Conservation (phyloP, 1,140 invertebrate genomes). For the Dryas iulia region DNA sequence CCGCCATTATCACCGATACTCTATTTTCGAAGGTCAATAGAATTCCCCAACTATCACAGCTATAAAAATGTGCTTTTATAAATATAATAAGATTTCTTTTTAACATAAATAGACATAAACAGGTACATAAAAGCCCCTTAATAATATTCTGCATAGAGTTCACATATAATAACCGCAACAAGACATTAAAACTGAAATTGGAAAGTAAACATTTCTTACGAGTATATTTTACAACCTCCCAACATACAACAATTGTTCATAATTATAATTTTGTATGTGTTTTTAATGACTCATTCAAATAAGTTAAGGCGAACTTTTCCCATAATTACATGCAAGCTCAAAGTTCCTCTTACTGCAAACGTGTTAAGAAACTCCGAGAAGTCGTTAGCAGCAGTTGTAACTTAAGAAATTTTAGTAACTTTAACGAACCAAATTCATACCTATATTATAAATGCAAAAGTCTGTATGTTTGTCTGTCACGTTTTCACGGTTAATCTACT, state of each 20-base stretch:
- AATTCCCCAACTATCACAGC: no score
- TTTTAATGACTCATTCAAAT: slow-evolving; percentile 2
- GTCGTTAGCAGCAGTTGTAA: neutral
- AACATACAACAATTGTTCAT: neutral
- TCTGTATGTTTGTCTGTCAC: no score
- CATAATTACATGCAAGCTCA: neutral
- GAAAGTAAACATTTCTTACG: neutral
- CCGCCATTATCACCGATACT: no score
- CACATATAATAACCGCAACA: neutral
- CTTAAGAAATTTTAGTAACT: neutral
- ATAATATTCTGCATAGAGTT: no score
- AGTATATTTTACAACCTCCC: neutral
- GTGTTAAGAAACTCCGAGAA: neutral
- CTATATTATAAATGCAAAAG: no score
- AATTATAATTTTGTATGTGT: slow-evolving; percentile 3
- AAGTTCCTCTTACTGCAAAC: neutral
- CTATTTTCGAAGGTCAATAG: no score
- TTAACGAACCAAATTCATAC: neutral
- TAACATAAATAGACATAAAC: no score
- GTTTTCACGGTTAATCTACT: no score
- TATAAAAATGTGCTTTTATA: no score
- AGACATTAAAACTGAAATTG: neutral
- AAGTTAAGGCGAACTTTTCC: neutral
- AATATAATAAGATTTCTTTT: no score
- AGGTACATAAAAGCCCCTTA: no score